A percentile compares a stretch with the other conserved stretches of the same genome.
Evolutionary conservation across 1,140 invertebrate species (phyloP).

Genomic region (Heliothis virescens): DNA sequence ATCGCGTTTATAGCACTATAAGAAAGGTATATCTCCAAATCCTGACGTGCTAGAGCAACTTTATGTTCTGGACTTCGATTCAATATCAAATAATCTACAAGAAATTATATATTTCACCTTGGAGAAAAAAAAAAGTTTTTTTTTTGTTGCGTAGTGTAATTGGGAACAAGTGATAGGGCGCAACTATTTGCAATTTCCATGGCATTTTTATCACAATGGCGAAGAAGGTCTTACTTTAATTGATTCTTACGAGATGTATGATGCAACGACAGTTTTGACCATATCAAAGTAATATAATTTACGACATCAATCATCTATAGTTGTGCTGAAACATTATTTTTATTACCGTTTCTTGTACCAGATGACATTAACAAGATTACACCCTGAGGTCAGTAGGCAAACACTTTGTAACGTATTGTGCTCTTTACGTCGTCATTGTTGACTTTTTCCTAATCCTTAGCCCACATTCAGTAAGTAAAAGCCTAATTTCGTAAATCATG

Average conservation of each 20-base stretch:
- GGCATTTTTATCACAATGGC: not conserved
- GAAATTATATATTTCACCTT: too few species aligned
- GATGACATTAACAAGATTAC: constrained; percentile 9
- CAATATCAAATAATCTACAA: too few species aligned
- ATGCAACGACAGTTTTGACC: not conserved
- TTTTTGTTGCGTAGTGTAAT: too few species aligned
- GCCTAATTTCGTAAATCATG: not conserved
- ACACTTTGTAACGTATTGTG: not conserved
- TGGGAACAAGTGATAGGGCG: not conserved
- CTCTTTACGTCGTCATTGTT: not conserved
- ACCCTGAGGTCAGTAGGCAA: constrained; percentile 22
- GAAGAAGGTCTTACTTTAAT: not conserved
- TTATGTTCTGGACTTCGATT: too few species aligned
- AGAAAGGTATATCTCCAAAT: too few species aligned
- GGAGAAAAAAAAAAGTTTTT: too few species aligned
- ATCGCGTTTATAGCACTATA: too few species aligned
- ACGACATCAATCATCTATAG: not conserved
- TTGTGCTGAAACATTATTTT: not conserved
- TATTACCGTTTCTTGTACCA: constrained; percentile 16
- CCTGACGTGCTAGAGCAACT: too few species aligned
- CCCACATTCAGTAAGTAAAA: not conserved
- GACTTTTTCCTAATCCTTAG: not conserved
- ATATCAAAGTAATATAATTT: not conserved
- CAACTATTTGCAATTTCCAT: constrained; percentile 17
- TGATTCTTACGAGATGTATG: constrained; percentile 1